Conservation (phyloP, 2,888 invertebrate species). For the Nomada fabriciana region DNA sequence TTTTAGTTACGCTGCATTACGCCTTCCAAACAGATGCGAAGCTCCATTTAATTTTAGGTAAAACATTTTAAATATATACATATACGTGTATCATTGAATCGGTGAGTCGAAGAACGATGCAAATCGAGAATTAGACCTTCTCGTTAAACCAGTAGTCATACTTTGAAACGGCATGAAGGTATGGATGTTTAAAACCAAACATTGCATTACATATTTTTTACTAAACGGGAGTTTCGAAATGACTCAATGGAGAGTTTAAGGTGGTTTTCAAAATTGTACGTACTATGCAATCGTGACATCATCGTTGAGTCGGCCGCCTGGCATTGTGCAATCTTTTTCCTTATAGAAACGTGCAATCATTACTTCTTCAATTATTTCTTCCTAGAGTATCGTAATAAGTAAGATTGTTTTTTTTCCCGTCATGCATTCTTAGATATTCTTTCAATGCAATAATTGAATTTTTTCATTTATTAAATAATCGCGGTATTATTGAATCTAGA, state of each 20-base stretch:
- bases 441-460: not conserved
- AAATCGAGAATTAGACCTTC: too few relatives aligned
- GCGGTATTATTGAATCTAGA: too few relatives aligned
- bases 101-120: too few relatives aligned
- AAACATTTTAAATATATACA: constrained; percentile 81
- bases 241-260: not conserved
- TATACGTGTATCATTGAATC: not conserved
- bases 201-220: too few relatives aligned
- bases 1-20: constrained; percentile 98
- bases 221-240: too few relatives aligned
- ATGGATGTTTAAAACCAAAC: too few relatives aligned
- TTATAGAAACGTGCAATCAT: constrained; percentile 14
- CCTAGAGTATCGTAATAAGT: not conserved
- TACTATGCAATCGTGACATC: constrained; percentile 17
- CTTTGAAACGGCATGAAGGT: too few relatives aligned
- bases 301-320: not conserved
- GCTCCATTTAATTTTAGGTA: constrained; percentile 97
- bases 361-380: constrained; percentile 9
- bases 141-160: too few relatives aligned
- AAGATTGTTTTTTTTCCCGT: not conserved
- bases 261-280: not conserved
- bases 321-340: constrained; percentile 15
- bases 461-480: too few relatives aligned
- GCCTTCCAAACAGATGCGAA: constrained; percentile 99
- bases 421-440: not conserved